Base-by-base conservation (phyloP, 2,888 invertebrate genomes). In the Amphipyra berbera region DNA sequence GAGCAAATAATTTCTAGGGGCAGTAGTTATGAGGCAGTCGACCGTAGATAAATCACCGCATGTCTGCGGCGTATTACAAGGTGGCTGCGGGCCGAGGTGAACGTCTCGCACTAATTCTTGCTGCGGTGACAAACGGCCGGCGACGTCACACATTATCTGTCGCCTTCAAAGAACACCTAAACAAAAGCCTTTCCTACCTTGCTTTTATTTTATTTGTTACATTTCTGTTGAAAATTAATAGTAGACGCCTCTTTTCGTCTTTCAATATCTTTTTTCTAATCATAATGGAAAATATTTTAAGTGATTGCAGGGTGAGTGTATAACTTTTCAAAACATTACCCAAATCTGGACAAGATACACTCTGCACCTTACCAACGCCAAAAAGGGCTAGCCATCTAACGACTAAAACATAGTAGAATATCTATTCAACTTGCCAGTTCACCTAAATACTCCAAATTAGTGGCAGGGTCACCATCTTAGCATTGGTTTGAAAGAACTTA, bases 31-130 rank as follows among this genome's bases (percentile, higher is more conserved):
- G 68, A 78, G 61, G 54, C 49, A 63, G 65, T 63, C 50, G 59
- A 37, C 69, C 65, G 60, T 7, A 68, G 61, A 78, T 78, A 78
- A 76, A 78, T 78, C 79, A 68, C 69, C 40, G 63, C 57, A 14
- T 63, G 52, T 65, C 65, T 58, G 41, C 38, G 44, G 46, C 65
- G 59, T 65, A 53, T 68, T 69, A 70, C 68, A 59, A 63, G 61
- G 52, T 49, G 37, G 55, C 45, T 55, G 55, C 37, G 57, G 38
- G 35, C 52, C 21, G 52, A 61, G 57, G 66, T 64, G 53, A 62
- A 44, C 61, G 50, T 44, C 54, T 58, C 47, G 61, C 62, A 61
- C 69, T 65, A 69, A 75, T 78, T 72, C 68, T 55, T 49, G 35
- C 45, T 48, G 54, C 56, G 50, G 59, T 69, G 72, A 76, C 67